These are phyloP conservation scores for Sebastes reedi DNA, from an alignment of 2,797 vertebrate species.

Conservation along the genomic window DNA sequence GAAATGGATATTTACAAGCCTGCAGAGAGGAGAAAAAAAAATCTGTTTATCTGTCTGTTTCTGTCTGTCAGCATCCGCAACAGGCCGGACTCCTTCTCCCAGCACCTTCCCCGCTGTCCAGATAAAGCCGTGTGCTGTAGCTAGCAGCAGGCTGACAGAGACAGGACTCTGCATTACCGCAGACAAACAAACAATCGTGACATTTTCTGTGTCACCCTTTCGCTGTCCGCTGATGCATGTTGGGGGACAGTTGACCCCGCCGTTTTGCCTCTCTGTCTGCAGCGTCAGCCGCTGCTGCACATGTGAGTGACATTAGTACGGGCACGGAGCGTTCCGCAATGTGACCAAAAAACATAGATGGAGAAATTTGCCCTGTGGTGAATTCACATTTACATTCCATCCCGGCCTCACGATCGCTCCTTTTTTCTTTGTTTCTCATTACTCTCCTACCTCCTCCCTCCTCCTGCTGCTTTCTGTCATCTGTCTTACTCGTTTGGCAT, in stretches of 20 bases:
- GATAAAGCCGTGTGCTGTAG: background rate
- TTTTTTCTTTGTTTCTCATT: constrained; percentile 41
- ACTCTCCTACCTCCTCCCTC: background rate
- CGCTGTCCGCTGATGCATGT: constrained; percentile 10
- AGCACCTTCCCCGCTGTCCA: background rate
- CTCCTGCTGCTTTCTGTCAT: constrained; percentile 24
- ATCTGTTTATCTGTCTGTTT: background rate
- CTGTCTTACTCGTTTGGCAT: constrained; percentile 60
- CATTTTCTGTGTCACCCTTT: constrained; percentile 26
- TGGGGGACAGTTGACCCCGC: constrained; percentile 12
- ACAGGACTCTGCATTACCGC: constrained; percentile 33
- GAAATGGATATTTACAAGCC: background rate
- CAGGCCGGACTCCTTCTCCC: background rate
- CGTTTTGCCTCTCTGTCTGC: background rate
- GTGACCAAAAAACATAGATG: background rate
- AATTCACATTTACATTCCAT: constrained; percentile 29
- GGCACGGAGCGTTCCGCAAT: background rate
- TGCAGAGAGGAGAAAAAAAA: background rate
- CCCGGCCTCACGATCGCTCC: constrained; percentile 4
- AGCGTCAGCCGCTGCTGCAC: background rate
- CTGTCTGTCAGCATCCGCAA: background rate
- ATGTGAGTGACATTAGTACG: constrained; percentile 23
- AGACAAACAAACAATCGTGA: constrained; percentile 40
- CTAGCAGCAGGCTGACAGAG: constrained; percentile 20
- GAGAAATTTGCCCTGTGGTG: background rate